Evolutionary conservation across 2,797 vertebrate genomes (phyloP).

Genomic region (Nyctibius grandis): DNA sequence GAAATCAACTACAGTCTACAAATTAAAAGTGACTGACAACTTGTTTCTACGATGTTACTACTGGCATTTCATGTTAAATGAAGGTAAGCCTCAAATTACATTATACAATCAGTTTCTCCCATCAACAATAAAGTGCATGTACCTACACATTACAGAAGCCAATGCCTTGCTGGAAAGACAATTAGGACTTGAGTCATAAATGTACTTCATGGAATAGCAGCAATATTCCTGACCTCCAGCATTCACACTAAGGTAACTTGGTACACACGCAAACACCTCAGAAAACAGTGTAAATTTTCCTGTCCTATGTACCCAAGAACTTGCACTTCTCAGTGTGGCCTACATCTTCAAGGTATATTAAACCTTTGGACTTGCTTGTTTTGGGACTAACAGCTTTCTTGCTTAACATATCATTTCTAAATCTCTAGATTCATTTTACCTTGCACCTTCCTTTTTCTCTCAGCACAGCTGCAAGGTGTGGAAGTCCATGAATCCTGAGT

Average conservation of each 20-base stretch:
- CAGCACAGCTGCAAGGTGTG: not conserved
- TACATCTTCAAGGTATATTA: not conserved
- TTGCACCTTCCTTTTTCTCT: not conserved
- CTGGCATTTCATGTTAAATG: constrained; percentile 19
- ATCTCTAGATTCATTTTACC: not conserved
- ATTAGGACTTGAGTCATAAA: not conserved
- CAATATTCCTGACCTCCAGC: not conserved
- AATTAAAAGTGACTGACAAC: constrained; percentile 56
- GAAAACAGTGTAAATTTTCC: not conserved
- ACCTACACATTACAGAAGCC: not conserved
- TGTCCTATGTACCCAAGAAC: not conserved
- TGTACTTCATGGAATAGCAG: not conserved
- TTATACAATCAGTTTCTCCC: not conserved
- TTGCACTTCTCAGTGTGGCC: not conserved
- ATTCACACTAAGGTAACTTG: not conserved
- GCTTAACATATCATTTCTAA: not conserved
- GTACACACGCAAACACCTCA: not conserved
- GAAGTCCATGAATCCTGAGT: not conserved
- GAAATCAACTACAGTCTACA: constrained; percentile 52
- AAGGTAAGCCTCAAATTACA: constrained; percentile 41
- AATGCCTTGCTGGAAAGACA: constrained; percentile 2
- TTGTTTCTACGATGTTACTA: constrained; percentile 43
- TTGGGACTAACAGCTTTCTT: not conserved
- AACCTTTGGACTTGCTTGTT: not conserved
- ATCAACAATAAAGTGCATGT: not conserved